phyloP scores from a whole-genome alignment of 2,888 invertebrate genomes.

The Phorcus lineatus region DNA sequence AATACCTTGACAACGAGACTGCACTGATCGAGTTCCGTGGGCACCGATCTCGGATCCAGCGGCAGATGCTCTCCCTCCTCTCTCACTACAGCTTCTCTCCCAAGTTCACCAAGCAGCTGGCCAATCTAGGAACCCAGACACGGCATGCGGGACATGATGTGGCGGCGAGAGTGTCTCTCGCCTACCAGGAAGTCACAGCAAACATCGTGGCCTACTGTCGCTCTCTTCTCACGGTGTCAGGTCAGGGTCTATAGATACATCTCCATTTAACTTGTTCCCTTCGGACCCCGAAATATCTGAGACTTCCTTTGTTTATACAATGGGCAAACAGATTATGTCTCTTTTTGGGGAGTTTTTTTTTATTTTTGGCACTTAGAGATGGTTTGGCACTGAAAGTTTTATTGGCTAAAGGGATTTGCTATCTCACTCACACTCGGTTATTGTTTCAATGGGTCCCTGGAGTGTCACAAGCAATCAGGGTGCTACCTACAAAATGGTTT shows the following conservation, averaged over 20 bases:
- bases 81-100: conserved; percentile 80
- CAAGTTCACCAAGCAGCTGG: conserved; percentile 62
- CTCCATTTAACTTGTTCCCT: not conserved
- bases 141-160: conserved; percentile 49
- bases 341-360: no score
- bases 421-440: no score
- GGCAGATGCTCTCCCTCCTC: conserved; percentile 85
- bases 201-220: conserved; percentile 72
- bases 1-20: conserved; percentile 53
- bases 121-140: conserved; percentile 45
- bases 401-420: no score
- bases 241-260: conserved; percentile 38
- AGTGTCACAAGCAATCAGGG: no score
- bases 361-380: no score
- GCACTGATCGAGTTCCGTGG: conserved; percentile 69
- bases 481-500: no score
- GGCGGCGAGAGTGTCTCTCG: conserved; percentile 57
- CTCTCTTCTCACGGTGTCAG: conserved; percentile 64
- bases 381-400: no score
- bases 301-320: not conserved
- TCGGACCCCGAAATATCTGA: not conserved
- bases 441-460: no score
- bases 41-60: conserved; percentile 81
- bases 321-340: not conserved
- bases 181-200: conserved; percentile 68